phyloP scores from a whole-genome alignment of 2,888 invertebrate species.

The Macaria notata region DNA sequence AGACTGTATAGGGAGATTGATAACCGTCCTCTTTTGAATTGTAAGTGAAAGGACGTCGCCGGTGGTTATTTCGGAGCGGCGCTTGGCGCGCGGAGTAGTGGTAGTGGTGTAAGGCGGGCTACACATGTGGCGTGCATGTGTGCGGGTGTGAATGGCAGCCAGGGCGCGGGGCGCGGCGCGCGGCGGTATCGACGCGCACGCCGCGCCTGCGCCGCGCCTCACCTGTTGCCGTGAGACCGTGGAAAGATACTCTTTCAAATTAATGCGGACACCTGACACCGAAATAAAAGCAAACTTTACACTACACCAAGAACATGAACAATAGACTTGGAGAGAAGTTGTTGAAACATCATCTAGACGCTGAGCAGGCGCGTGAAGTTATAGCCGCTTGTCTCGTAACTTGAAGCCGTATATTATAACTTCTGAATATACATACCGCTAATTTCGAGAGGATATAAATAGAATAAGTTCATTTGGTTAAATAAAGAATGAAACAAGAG shows the following conservation, averaged over 20 bases:
- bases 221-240: conserved; percentile 79
- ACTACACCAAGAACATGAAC: conserved; percentile 28
- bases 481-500: no score
- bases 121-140: conserved; percentile 43
- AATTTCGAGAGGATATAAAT: conserved; percentile 5
- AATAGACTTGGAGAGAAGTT: conserved; percentile 23
- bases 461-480: background rate
- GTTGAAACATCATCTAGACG: conserved; percentile 24
- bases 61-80: conserved; percentile 20
- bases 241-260: conserved; percentile 79
- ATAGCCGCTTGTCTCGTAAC: conserved; percentile 10
- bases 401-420: conserved; percentile 17
- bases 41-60: conserved; percentile 11
- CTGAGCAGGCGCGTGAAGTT: conserved; percentile 5
- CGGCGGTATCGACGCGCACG: conserved; percentile 74
- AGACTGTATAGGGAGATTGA: conserved; percentile 29
- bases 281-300: conserved; percentile 66
- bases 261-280: conserved; percentile 75
- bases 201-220: conserved; percentile 71
- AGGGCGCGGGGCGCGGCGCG: conserved; percentile 44
- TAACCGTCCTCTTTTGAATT: conserved; percentile 28
- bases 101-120: background rate
- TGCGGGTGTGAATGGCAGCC: conserved; percentile 73
- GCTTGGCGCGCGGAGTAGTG: conserved; percentile 5
- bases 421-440: conserved; percentile 11